Conservation (phyloP, 2,888 invertebrate species). For the Charanyca ferruginea region DNA sequence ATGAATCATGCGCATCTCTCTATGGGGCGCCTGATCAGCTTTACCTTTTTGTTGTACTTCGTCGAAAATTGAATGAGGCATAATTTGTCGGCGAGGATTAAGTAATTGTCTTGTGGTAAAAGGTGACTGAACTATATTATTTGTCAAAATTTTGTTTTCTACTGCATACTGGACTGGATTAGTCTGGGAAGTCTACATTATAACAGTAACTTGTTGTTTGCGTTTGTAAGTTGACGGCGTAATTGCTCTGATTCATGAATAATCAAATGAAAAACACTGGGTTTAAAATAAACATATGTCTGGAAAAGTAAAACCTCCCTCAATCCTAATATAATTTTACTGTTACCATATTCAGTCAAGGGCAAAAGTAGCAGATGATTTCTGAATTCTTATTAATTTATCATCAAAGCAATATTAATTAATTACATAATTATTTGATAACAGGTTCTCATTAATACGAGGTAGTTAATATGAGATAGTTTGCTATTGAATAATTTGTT, state of each 20-base stretch:
- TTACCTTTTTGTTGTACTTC: constrained; percentile 46
- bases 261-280: too few relatives aligned
- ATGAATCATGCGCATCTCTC: constrained; percentile 77
- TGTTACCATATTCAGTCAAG: too few relatives aligned
- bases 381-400: too few relatives aligned
- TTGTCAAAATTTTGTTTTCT: constrained; percentile 18
- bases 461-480: too few relatives aligned
- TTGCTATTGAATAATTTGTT: background rate
- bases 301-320: too few relatives aligned
- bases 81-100: constrained; percentile 34
- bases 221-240: background rate
- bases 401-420: too few relatives aligned
- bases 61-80: constrained; percentile 35
- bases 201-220: background rate
- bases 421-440: too few relatives aligned
- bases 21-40: constrained; percentile 60
- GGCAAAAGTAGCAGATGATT: too few relatives aligned
- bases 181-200: background rate
- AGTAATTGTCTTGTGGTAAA: constrained; percentile 27
- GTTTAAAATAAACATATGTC: too few relatives aligned
- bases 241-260: too few relatives aligned
- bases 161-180: background rate
- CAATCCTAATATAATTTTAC: too few relatives aligned
- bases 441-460: too few relatives aligned
- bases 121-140: constrained; percentile 13